Evolutionary conservation across 2,888 invertebrate species (phyloP), one percentile per base, ranked within the genome.

Genomic region (Caenorhabditis uteleia): DNA sequence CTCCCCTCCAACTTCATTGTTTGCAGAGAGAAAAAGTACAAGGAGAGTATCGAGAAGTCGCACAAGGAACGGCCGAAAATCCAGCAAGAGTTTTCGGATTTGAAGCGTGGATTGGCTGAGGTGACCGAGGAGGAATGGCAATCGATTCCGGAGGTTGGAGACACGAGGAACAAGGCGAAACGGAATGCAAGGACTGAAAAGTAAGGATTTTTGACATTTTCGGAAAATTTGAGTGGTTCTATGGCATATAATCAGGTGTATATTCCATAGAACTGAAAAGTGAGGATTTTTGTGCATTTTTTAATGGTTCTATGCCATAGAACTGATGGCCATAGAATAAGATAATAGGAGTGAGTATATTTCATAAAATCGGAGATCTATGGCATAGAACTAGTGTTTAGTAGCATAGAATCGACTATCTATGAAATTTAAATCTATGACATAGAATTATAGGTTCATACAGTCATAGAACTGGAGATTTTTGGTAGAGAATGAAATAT

Each of bases 31-130:
- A 84, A 84, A 55, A 85, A 86, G 56, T 82, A 86, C 50, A 85
- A 85, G 61, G 84, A 84, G 65, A 95, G 95, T 83, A 88, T 98
- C 80, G 98, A 98, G 83, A 90, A 91, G 84, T 98, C 94, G 86
- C 92, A 98, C 82, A 95, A 95, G 84, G 98, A 98, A 84, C 88
- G 91, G 67, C 97, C 97, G 1, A 98, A 98, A 87, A 98, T 98
- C 79, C 97, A 99, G 83, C 98, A 98, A 83, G 95, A 97, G 83
- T 99, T 99, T 84, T 95, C 94, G 10, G 98, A 99, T 85, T 86
- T 99, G 20, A 97, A 98, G 84, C 78, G 87, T 74, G 85, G 86
- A 65, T 78, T 88, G 56, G 84, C 85, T 1, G 83, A 83, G 33
- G 87, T 98, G 0, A 89, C 90, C 0, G 91, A 91, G 78, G 93